phyloP scores from a whole-genome alignment of 2,797 vertebrate species.

The Heterohyrax brucei region DNA sequence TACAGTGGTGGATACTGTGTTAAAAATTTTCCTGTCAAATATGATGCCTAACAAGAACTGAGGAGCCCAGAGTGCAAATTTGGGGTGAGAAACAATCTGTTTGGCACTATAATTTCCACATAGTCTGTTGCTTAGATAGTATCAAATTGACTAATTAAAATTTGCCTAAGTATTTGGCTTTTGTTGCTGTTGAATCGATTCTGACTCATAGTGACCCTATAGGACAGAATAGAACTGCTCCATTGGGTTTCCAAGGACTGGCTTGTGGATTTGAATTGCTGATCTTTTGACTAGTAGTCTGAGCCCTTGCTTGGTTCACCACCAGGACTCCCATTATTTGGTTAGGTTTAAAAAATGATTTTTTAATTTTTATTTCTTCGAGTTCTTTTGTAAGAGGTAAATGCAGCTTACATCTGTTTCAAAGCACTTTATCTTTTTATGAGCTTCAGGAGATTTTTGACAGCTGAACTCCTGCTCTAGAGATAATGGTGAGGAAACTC shows the following conservation, averaged over 20 bases:
- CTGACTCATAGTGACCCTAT: too few relatives aligned
- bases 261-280: too few relatives aligned
- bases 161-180: slow-evolving; percentile 8
- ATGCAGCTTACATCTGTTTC: not conserved
- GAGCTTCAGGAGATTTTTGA: not conserved
- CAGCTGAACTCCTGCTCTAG: not conserved
- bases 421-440: not conserved
- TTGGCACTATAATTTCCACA: not conserved
- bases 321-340: not conserved
- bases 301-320: too few relatives aligned
- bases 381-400: not conserved
- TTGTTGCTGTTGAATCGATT: too few relatives aligned
- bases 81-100: not conserved
- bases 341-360: slow-evolving; percentile 23
- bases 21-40: not conserved
- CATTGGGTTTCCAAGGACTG: too few relatives aligned
- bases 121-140: not conserved
- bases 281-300: too few relatives aligned
- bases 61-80: not conserved
- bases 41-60: not conserved
- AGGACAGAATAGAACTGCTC: too few relatives aligned
- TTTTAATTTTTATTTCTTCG: not conserved
- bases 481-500: not conserved
- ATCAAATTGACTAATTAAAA: slow-evolving; percentile 19
- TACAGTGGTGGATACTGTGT: not conserved